Evolutionary conservation across 1,140 invertebrate species (phyloP).

Genomic region (Drosophila obscura): DNA sequence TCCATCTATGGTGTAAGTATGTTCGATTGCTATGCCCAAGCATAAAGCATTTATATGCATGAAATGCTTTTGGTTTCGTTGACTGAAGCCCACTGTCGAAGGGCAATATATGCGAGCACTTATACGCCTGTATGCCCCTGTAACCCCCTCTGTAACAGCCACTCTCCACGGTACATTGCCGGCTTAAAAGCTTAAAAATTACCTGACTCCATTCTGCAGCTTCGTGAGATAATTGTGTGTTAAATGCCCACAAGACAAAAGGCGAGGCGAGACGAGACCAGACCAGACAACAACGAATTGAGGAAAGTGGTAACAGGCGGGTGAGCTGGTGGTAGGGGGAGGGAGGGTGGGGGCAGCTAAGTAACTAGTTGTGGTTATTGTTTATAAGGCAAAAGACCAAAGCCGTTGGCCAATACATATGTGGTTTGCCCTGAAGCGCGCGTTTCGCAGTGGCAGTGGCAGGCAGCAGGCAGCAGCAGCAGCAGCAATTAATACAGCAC

Average conservation of each 20-base stretch:
- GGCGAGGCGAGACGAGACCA: conserved; percentile 4
- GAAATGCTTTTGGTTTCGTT: too few species aligned
- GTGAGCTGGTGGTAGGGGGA: too few species aligned
- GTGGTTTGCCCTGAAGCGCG: conserved; percentile 68
- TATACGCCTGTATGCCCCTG: too few species aligned
- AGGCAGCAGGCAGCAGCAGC: neutral
- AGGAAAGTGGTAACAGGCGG: conserved; percentile 7
- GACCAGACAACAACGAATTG: neutral
- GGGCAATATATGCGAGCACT: too few species aligned
- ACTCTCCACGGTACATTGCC: conserved; percentile 12
- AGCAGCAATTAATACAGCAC: conserved; percentile 61
- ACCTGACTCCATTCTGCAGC: conserved; percentile 60
- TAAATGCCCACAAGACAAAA: conserved; percentile 59
- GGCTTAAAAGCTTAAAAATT: conserved; percentile 67
- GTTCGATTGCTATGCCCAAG: too few species aligned
- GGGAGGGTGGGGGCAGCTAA: conserved; percentile 5
- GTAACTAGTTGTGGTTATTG: conserved; percentile 74
- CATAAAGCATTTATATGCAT: too few species aligned
- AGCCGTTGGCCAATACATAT: conserved; percentile 57
- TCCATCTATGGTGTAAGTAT: too few species aligned
- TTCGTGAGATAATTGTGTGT: conserved; percentile 67
- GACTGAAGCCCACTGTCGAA: too few species aligned
- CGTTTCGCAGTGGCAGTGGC: conserved; percentile 2
- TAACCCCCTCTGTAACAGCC: too few species aligned
- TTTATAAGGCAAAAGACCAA: conserved; percentile 56